Base-by-base conservation (phyloP, 2,797 vertebrate genomes). In the Gallirallus australis region DNA sequence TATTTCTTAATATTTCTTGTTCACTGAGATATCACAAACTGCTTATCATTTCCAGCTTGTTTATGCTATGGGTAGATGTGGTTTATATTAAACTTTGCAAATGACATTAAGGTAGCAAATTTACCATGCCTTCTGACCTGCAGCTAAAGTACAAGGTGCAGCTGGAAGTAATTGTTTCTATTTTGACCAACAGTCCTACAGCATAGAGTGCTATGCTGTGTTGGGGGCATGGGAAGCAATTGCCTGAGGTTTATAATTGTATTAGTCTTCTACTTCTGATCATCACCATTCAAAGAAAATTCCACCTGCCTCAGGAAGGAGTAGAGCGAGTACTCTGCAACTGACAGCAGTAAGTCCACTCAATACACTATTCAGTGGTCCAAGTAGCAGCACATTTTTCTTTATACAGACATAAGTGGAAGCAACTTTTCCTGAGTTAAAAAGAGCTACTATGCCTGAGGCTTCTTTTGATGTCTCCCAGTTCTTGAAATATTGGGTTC, bases 1-100 rank as follows among this genome's bases (percentile, higher is more conserved):
- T 96, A 95, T 97, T 95, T 94, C 90, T 94, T 96, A 94, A 97
- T 97, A 96, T 96, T 96, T 97, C 76, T 92, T 94, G 54, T 92
- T 91, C 66, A 82, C 42, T 86, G 76, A 95, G 72, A 90, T 93
- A 89, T 59, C 60, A 72, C 72, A 94, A 96, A 94, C 85, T 94
- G 89, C 82, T 96, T 94, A 96, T 96, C 9, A 87, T 90, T 95
- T 94, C 30, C 27, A 93, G 48, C 53, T 96, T 96, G 80, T 96
- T 97, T 97, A 94, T 90, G 42, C 69, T 81, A 50, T 33, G 81
- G 42, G n/a, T 89, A 83, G 52, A 79, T 85, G 65, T 69, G 54
- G 21, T 91, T 95, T 92, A 69, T 77, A 87, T 71, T 70, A 89
- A 91, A 86, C 35, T 86, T 89, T 63, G 42, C 30, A 89, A 95